phyloP scores from a whole-genome alignment of 1,140 invertebrate species.

The Bombus confusus region DNA sequence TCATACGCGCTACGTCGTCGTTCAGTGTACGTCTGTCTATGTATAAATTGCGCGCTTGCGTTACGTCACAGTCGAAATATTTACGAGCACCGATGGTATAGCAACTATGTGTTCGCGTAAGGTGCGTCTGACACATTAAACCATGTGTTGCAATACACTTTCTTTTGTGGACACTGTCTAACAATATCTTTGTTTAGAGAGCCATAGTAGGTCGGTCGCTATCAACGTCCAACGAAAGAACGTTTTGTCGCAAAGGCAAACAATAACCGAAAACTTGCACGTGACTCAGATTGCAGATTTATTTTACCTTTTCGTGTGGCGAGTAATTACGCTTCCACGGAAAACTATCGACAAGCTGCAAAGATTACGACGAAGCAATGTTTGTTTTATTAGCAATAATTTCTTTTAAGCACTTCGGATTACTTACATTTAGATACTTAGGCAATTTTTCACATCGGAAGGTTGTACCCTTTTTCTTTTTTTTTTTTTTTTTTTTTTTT shows the following conservation, averaged over 20 bases:
- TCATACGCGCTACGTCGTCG: not conserved
- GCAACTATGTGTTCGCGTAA: not conserved
- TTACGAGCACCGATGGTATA: not conserved
- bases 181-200: not conserved
- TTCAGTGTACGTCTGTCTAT: no score
- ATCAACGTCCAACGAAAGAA: not conserved
- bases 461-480: no score
- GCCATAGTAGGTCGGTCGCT: not conserved
- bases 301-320: not conserved
- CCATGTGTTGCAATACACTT: not conserved
- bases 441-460: no score
- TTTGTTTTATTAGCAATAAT: no score
- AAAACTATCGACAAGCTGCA: no score
- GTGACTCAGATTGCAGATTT: not conserved
- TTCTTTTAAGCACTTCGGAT: no score
- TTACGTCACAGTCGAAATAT: not conserved
- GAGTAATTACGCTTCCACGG: no score
- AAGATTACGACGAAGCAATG: no score
- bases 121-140: not conserved
- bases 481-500: no score
- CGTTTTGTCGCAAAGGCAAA: not conserved
- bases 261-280: not conserved
- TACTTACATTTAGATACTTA: no score
- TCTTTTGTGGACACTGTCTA: slow-evolving; percentile 5
- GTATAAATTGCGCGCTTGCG: not conserved